Evolutionary conservation across 64 coral and sea anemone species (phyloP).

Genomic region (Hydrozoanthus tunicans): DNA sequence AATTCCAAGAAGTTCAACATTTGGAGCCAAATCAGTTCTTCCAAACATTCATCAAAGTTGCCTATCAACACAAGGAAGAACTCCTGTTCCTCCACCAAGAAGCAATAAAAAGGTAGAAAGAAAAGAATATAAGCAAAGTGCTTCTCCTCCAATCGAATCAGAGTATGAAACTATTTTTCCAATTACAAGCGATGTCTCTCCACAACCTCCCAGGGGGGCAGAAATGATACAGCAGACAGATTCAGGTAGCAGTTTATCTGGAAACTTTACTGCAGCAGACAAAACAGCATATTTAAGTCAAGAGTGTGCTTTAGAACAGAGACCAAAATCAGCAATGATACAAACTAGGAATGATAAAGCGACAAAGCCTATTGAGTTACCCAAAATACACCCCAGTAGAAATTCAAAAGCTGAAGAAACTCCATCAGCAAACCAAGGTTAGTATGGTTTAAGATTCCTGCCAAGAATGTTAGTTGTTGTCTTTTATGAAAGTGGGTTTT

Average conservation of each 20-base stretch:
- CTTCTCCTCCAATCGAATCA: background rate
- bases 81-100: constrained; percentile 23
- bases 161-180: constrained; percentile 13
- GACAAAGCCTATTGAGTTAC: constrained; percentile 25
- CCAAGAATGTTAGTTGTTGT: too few species aligned
- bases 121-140: background rate
- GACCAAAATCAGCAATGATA: background rate
- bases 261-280: background rate
- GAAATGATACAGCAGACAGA: background rate
- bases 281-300: background rate
- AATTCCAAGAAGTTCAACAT: constrained; percentile 44
- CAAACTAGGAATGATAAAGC: constrained; percentile 1
- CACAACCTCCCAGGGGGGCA: background rate
- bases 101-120: constrained; percentile 19
- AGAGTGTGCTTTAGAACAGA: constrained; percentile 27
- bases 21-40: background rate
- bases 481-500: too few species aligned
- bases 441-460: background rate
- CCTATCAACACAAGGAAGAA: background rate
- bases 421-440: background rate
- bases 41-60: background rate
- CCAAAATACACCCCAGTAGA: background rate
- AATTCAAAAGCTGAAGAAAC: background rate
- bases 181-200: background rate
- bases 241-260: background rate